Base-by-base conservation (phyloP, 2,797 vertebrate genomes). In the Pteropus rufus region DNA sequence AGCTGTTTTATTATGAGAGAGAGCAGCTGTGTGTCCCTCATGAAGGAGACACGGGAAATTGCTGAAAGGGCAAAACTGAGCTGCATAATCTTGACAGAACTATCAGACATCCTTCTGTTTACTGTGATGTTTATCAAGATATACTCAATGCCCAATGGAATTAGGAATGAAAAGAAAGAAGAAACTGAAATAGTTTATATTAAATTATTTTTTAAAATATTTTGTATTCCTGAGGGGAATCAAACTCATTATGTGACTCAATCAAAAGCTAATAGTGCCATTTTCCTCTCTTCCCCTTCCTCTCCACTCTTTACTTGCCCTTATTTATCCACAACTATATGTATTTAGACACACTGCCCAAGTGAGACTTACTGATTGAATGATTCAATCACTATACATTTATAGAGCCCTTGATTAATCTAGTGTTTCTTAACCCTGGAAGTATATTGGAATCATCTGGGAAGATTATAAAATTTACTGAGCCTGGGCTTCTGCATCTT, bases 1-100 rank as follows among this genome's bases (percentile, higher is more conserved):
- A 98, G 97, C 96, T 93, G 93, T 95, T 92, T 91, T 97, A 96
- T 97, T 95, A 80, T 93, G 96, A 97, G 93, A 93, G 93, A 54
- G 24, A 97, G 94, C 96, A 98, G 98, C 95, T 98, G 94, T 6
- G 65, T 19, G 69, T 73, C 65, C 91, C 89, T 90, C 95, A 80
- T 83, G 31, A 29, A 85, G 97, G 24, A 90, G 80, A 95, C 69
- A 91, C 21, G 11, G 36, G 10, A 67, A 94, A 89, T 80, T 29
- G 46, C 1, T 1, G 54, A 65, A 95, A 46, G 73, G 65, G 36
- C 52, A 84, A 76, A 26, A 72, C 0, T 0, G n/a, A 96, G 92
- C 67, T 49, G 7, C 3, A 24, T 34, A 8, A 69, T 23, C 34
- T 49, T 56, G 56, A 72, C 5, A 29, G 8, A 82, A 29, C 18